Evolutionary conservation across 2,888 invertebrate species (phyloP).

Genomic region (Clitarchus hookeri): DNA sequence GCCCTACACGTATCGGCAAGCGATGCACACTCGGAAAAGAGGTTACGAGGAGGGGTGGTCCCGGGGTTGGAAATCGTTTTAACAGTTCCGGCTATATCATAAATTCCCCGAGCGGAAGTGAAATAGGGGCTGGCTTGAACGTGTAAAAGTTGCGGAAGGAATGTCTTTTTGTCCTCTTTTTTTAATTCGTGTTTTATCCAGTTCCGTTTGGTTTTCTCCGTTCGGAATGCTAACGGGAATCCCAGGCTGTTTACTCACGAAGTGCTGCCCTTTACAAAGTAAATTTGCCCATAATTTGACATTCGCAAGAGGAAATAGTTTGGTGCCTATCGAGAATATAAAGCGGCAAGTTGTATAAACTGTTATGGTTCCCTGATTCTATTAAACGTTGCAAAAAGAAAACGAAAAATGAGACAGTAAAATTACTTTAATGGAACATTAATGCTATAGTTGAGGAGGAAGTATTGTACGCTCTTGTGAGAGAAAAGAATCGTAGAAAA

Average conservation of each 20-base stretch:
- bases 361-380: too few relatives aligned
- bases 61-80: background rate
- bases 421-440: too few relatives aligned
- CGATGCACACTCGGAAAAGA: background rate
- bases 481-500: too few relatives aligned
- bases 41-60: too few relatives aligned
- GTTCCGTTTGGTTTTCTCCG: background rate
- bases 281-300: background rate
- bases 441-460: too few relatives aligned
- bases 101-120: background rate
- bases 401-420: too few relatives aligned
- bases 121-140: background rate
- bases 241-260: background rate
- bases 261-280: background rate
- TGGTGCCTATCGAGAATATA: background rate
- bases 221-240: background rate
- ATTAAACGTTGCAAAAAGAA: too few relatives aligned
- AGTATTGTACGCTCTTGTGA: too few relatives aligned
- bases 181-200: conserved; percentile 8
- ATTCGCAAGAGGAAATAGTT: background rate
- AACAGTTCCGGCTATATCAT: background rate
- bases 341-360: too few relatives aligned
- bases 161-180: background rate
- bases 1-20: background rate
- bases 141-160: background rate